Evolutionary conservation across 2,888 invertebrate species (phyloP), one percentile per base, ranked within the genome.

Genomic region (Sympetrum striolatum): DNA sequence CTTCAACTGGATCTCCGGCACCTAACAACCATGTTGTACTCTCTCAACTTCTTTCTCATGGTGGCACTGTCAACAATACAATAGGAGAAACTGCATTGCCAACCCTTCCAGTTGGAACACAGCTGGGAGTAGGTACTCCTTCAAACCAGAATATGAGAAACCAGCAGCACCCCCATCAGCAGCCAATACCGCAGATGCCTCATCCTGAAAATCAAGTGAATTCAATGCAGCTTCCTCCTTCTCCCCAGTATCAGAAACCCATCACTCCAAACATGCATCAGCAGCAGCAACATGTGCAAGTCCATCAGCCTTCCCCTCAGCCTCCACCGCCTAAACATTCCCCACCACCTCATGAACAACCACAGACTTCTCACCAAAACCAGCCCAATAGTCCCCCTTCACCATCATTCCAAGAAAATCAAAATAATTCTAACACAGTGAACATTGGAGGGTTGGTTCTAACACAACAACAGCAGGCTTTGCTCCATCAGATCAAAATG

Each of bases 11-110:
- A 37, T 86, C 81, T 37, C 82, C 80, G 73, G 90, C 81, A 73
- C 81, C 90, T 18, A 91, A 90, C 90, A 91, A 90, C 80, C 91
- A 91, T 81, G 90, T 91, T 22, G 91, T 92, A 64, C 90, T 92
- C 35, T 92, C 92, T 1, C 92, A 92, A 25, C 90, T 92, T 53
- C 81, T 81, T 44, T 81, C 81, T 25, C 81, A 90, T 90, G 80
- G 79, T 90, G 80, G 86, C 37, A 64, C 58, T 39, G 60, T 35
- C n/a, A 86, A 58, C 14, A 86, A 86, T 37, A 60, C 60, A 12
- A 86, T 60, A 2, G 60, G 86, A 60, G 86, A 86, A n/a, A 86
- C 86, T 12, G 60, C 86, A 37, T 86, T 86, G 10, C 86, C 86
- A 12, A 86, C 86, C 3, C 60, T 86, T 64, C 86, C 86, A 60